Percentiles rank a stretch among this genome's conserved stretches.
phyloP scores from a whole-genome alignment of 2,113 vertebrate species.

The Lethenteron camtschaticum region DNA sequence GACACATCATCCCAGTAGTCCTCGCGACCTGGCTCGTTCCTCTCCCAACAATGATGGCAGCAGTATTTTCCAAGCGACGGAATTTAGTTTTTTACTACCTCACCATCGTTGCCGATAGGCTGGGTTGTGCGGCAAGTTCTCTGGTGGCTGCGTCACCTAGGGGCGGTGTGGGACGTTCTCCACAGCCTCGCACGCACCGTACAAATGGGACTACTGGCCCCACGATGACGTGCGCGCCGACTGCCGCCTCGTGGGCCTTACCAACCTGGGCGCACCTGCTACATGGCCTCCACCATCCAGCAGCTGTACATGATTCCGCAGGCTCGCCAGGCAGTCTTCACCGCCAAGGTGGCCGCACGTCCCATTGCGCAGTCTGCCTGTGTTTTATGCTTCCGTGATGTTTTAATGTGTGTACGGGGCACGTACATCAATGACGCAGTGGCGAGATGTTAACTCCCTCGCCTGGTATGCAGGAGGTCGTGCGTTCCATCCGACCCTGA shows the following conservation, averaged over 20 bases:
- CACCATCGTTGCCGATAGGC: too few species aligned
- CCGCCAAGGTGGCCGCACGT: slow-evolving; percentile 46
- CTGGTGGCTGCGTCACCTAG: too few species aligned
- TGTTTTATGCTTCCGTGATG: neutral
- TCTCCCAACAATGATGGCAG: too few species aligned
- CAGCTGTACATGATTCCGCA: slow-evolving; percentile 98
- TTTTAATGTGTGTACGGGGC: neutral
- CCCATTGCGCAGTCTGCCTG: neutral
- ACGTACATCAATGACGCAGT: neutral
- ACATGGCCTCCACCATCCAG: slow-evolving; percentile 93
- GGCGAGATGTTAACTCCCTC: neutral
- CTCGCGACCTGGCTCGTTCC: too few species aligned
- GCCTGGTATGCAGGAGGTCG: too few species aligned
- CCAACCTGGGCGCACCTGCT: slow-evolving; percentile 94
- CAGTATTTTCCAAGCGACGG: too few species aligned
- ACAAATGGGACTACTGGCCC: slow-evolving; percentile 99
- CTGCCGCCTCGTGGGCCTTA: slow-evolving; percentile 83
- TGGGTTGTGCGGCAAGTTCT: too few species aligned
- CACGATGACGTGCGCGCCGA: slow-evolving; percentile 89
- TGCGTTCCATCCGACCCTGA: too few species aligned
- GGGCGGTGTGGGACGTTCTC: slow-evolving; percentile 2
- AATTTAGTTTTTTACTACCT: too few species aligned
- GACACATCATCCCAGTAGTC: slow-evolving; percentile 41
- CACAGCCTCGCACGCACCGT: slow-evolving; percentile 78
- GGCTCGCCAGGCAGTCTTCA: slow-evolving; percentile 86